Base-by-base conservation (phyloP, 2,888 invertebrate species). In the Helobdella robusta region DNA sequence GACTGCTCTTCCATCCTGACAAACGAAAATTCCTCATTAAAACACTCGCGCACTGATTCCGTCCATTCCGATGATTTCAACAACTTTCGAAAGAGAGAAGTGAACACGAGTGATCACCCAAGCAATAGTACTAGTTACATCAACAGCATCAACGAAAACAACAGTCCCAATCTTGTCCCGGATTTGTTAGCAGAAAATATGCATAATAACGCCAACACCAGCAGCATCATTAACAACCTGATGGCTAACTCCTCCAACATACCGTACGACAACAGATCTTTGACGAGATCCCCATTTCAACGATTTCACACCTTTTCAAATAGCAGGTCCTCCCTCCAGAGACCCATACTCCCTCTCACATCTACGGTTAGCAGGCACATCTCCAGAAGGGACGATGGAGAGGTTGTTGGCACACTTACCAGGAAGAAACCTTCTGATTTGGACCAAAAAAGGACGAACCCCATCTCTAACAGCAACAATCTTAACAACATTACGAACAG, bases 31-130 rank as follows among this genome's bases (percentile, higher is more conserved):
- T 30, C 56, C 1, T 56, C 56, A n/a, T n/a, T n/a, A n/a, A 18
- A 11, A 23, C 32, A 8, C 28, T 30, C 32, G 8, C 36, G 50
- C 6, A 30, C 62, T 4, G 50, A 32, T 28, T 62, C 62, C 11
- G 50, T 62, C 32, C 34, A 62, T 28, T 62, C 62, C 1, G 62
- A 62, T 34, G 50, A 62, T 4, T n/a, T n/a, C n/a, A 4, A 5
- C 30, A 6, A n/a, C 5, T 11, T n/a, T 5, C 25, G 32, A 8
- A 5, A 5, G 4, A 54, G n/a, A 18, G 32, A 6, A 30, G 11
- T 5, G 5, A 15, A 23, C 11, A 54, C 30, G 28, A 54, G n/a
- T 18, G 32, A 32, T n/a, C 3, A 5, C 25, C 30, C 32, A 11
- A 23, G 54, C 6, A 54, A 32, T 32, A 54, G 54, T 25, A 32